These are phyloP conservation scores for Suillia variegata DNA, from an alignment of 2,888 invertebrate genomes.

Conservation along the genomic window DNA sequence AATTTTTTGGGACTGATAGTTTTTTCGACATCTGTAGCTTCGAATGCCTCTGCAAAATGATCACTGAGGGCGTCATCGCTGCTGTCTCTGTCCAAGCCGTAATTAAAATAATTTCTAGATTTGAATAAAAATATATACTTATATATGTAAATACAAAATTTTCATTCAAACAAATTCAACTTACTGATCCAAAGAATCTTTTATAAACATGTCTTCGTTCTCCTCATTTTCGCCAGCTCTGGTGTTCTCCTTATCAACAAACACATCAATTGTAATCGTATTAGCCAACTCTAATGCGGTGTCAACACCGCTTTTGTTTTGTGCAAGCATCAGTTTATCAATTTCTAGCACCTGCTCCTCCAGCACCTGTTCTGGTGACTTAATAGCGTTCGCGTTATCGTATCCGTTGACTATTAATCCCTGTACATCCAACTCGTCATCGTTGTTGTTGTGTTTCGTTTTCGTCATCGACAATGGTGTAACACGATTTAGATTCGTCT, in stretches of 20 bases:
- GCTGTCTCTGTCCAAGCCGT: background rate
- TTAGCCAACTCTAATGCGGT: background rate
- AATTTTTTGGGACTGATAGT: background rate
- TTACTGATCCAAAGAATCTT: too few relatives aligned
- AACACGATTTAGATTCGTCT: conserved; percentile 31
- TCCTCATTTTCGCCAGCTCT: too few relatives aligned
- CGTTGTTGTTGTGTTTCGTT: too few relatives aligned
- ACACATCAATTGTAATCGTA: too few relatives aligned
- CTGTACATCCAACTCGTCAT: conserved; percentile 14
- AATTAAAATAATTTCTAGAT: too few relatives aligned
- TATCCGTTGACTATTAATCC: background rate
- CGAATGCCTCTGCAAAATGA: conserved; percentile 3
- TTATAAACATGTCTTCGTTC: too few relatives aligned
- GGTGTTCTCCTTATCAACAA: too few relatives aligned
- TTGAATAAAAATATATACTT: too few relatives aligned
- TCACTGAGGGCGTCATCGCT: conserved; percentile 16
- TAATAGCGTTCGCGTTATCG: too few relatives aligned
- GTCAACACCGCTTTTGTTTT: background rate
- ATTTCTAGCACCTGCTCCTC: conserved; percentile 35
- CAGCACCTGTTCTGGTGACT: conserved; percentile 21
- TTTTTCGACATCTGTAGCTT: too few relatives aligned
- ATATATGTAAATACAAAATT: too few relatives aligned
- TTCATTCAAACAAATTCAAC: too few relatives aligned
- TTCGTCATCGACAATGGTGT: conserved; percentile 25
- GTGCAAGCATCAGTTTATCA: conserved; percentile 25